A percentile compares a stretch with the other conserved stretches of the same genome.
These are phyloP conservation scores for Microcebus lehilahytsara DNA, from an alignment of 2,113 vertebrate species.

Conservation along the genomic window DNA sequence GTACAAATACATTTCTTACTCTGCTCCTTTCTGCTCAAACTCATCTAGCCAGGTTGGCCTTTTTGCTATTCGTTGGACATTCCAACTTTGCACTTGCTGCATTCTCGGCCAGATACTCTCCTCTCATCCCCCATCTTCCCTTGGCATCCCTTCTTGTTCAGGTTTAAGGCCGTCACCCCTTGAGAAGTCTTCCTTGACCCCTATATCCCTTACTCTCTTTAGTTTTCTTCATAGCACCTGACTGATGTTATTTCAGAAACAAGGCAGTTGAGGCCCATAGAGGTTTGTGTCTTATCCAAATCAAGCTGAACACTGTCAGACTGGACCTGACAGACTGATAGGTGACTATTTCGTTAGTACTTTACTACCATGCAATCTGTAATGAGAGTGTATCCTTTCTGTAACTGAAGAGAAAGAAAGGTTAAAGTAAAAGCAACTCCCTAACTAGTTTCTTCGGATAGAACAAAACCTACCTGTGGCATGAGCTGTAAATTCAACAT, in stretches of 20 bases:
- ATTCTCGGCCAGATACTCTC: not conserved
- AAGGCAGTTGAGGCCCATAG: not conserved
- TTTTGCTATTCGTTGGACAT: not conserved
- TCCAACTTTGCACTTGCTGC: not conserved
- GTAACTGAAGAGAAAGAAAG: not conserved
- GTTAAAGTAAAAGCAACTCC: not conserved
- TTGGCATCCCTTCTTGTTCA: not conserved
- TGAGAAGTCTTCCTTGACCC: not conserved
- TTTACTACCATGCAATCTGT: not conserved
- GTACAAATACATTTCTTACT: not conserved
- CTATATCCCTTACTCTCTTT: not conserved
- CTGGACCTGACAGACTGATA: not conserved
- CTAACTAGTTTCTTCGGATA: not conserved
- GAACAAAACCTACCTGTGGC: slow-evolving; percentile 87
- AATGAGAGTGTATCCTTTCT: not conserved
- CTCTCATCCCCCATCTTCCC: not conserved
- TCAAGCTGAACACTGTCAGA: not conserved
- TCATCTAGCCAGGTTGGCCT: not conserved
- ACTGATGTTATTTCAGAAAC: not conserved
- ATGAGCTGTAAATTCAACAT: slow-evolving; percentile 89
- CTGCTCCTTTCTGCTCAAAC: not conserved
- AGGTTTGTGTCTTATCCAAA: not conserved
- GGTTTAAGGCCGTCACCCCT: not conserved
- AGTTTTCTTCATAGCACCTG: not conserved
- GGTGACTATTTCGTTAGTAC: not conserved